phyloP scores from a whole-genome alignment of 1,140 invertebrate genomes.

The Mactra quadrangularis region DNA sequence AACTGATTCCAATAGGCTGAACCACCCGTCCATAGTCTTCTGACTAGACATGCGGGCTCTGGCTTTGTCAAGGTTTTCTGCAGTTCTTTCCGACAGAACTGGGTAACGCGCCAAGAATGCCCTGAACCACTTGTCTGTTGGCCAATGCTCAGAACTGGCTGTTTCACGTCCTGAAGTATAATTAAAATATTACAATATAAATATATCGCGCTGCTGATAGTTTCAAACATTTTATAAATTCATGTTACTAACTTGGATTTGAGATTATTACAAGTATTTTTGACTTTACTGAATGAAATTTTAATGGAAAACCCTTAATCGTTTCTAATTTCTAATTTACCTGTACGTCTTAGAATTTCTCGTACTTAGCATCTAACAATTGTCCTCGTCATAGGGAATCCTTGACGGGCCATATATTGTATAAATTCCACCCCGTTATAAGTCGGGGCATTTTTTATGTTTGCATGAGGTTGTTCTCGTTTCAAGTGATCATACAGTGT shows the following conservation, averaged over 20 bases:
- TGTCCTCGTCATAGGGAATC: not conserved
- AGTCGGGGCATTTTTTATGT: no score
- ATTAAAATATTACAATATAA: not conserved
- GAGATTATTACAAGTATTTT: no score
- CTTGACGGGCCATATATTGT: not conserved
- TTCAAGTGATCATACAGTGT: slow-evolving; percentile 1
- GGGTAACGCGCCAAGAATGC: not conserved
- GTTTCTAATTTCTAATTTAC: not conserved
- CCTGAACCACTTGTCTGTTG: slow-evolving; percentile 25
- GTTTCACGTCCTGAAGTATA: not conserved
- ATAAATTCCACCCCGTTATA: not conserved
- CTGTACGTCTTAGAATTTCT: not conserved
- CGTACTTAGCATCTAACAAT: not conserved
- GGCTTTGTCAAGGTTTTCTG: slow-evolving; percentile 3
- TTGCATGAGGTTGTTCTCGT: no score
- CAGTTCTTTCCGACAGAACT: slow-evolving; percentile 2
- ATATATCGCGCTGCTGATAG: not conserved
- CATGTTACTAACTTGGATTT: no score
- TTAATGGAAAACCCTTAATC: not conserved
- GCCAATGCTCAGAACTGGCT: not conserved
- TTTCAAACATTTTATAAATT: no score
- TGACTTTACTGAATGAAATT: no score
- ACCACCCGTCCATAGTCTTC: slow-evolving; percentile 6
- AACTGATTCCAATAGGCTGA: not conserved
- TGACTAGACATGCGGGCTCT: slow-evolving; percentile 10